phyloP scores from a whole-genome alignment of 2,888 invertebrate genomes.

The Melanostoma scalare region DNA sequence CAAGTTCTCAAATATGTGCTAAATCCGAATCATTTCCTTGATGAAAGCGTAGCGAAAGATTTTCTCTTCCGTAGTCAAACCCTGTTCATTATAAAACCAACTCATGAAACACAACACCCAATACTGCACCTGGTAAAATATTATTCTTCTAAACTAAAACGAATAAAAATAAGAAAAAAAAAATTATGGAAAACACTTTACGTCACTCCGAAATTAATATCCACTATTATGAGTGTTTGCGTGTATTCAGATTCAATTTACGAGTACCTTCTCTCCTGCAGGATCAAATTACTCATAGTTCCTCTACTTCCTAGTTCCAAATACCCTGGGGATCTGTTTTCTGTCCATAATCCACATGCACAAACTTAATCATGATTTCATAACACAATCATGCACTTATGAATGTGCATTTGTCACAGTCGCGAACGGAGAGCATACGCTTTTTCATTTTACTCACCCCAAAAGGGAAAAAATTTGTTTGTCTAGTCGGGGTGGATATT shows the following conservation, averaged over 20 bases:
- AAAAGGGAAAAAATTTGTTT: conserved; percentile 2
- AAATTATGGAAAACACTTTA: conserved; percentile 24
- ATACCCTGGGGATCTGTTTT: conserved; percentile 56
- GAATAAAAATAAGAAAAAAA: not conserved
- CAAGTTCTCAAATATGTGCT: conserved; percentile 8
- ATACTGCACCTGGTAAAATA: conserved; percentile 62
- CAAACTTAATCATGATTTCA: conserved; percentile 68
- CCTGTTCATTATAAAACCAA: conserved; percentile 15
- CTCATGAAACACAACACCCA: conserved; percentile 46
- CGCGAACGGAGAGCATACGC: conserved; percentile 65
- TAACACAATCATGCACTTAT: conserved; percentile 65
- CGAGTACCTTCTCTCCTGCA: conserved; percentile 14
- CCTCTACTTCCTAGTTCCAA: conserved; percentile 22
- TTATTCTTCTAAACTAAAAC: conserved; percentile 39
- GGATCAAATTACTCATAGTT: conserved; percentile 25
- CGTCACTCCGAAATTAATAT: conserved; percentile 54
- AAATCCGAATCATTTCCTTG: conserved; percentile 30
- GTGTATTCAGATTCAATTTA: conserved; percentile 60
- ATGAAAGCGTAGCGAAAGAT: conserved; percentile 26
- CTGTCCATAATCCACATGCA: conserved; percentile 70
- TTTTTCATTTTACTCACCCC: conserved; percentile 35
- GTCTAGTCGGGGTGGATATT: conserved; percentile 43
- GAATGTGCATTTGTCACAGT: conserved; percentile 70
- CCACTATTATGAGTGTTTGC: conserved; percentile 50
- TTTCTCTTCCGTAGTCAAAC: conserved; percentile 27